phyloP scores from a whole-genome alignment of 1,140 invertebrate genomes.

The Homalodisca vitripennis region DNA sequence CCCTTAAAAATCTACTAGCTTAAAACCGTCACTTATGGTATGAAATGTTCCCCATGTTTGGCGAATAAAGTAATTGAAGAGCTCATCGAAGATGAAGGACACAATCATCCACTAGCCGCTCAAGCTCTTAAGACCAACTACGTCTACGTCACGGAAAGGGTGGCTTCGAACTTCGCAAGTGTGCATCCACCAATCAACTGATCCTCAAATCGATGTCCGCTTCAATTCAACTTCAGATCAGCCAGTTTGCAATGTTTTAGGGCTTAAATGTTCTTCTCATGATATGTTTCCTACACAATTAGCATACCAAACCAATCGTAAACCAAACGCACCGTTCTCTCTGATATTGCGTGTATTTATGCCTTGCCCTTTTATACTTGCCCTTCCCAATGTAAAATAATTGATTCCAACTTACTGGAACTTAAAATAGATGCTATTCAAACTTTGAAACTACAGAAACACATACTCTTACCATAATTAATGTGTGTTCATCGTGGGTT shows the following conservation, averaged over 20 bases:
- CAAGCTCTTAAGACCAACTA: not conserved
- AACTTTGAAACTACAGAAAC: too few relatives aligned
- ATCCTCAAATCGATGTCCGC: not conserved
- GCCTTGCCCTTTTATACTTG: too few relatives aligned
- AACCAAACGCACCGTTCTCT: not conserved
- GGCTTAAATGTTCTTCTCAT: not conserved
- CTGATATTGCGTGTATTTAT: not conserved
- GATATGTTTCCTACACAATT: not conserved
- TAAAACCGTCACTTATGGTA: not conserved
- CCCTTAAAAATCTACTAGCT: not conserved
- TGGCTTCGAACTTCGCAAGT: constrained; percentile 1
- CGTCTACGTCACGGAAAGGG: not conserved
- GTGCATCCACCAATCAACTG: not conserved
- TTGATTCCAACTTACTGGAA: too few relatives aligned
- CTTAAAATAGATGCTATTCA: too few relatives aligned
- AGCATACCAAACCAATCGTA: not conserved
- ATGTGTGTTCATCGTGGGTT: too few relatives aligned
- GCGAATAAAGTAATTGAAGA: not conserved
- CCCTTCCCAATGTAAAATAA: too few relatives aligned
- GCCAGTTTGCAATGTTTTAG: not conserved
- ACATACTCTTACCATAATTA: too few relatives aligned
- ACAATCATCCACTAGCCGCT: not conserved
- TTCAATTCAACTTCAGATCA: not conserved
- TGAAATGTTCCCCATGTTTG: not conserved
- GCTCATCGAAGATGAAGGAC: not conserved